Percentiles rank a stretch among this genome's conserved stretches.
These are phyloP conservation scores for Semibalanus balanoides DNA, from an alignment of 1,140 invertebrate genomes.

Conservation along the genomic window DNA sequence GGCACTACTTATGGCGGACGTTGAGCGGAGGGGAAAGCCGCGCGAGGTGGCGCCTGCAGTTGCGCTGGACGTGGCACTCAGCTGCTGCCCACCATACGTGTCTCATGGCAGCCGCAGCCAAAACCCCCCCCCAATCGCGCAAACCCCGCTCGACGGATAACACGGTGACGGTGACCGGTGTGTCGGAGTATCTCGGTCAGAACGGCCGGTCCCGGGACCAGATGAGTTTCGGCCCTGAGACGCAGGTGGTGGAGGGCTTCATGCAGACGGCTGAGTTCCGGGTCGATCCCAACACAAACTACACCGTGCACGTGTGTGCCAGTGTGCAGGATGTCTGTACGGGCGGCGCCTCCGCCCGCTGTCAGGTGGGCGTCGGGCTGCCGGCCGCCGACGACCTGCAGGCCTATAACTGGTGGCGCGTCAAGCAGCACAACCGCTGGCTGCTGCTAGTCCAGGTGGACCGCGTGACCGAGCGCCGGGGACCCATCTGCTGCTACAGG, in stretches of 20 bases:
- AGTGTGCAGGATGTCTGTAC: background rate
- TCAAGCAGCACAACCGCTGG: constrained; percentile 45
- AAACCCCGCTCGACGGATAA: too few relatives aligned
- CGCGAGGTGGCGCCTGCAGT: too few relatives aligned
- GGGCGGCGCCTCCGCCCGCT: constrained; percentile 3
- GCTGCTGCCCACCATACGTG: too few relatives aligned
- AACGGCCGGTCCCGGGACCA: background rate
- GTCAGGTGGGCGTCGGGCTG: constrained; percentile 10
- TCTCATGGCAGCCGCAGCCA: too few relatives aligned
- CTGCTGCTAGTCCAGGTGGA: constrained; percentile 55
- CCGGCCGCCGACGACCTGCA: background rate
- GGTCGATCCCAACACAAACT: constrained; percentile 26
- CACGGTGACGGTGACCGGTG: background rate
- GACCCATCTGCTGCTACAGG: constrained; percentile 70
- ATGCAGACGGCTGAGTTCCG: background rate
- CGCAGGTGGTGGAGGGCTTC: background rate
- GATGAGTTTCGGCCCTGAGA: background rate
- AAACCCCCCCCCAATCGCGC: too few relatives aligned
- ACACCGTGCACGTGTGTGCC: constrained; percentile 22
- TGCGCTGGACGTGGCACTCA: too few relatives aligned
- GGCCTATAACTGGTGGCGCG: constrained; percentile 51
- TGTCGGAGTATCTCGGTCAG: background rate
- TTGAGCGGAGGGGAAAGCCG: background rate
- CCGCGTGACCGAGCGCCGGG: constrained; percentile 63
- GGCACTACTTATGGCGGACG: background rate